These are phyloP conservation scores for Archips xylosteana DNA, from an alignment of 2,888 invertebrate species.

Conservation along the genomic window DNA sequence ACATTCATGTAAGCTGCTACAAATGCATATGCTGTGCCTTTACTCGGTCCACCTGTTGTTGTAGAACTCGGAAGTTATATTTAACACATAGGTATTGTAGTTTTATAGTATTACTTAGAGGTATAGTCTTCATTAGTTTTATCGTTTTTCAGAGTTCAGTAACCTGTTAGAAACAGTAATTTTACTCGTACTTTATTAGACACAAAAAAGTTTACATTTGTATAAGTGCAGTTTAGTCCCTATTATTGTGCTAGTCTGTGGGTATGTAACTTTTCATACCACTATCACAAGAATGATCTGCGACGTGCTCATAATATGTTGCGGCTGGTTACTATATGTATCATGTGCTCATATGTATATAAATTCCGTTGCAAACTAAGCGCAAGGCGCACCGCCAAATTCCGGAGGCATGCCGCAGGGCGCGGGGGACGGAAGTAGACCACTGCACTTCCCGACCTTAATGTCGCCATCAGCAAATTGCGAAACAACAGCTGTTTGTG, in stretches of 20 bases:
- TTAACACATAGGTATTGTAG: not conserved
- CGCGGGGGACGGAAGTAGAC: constrained; percentile 60
- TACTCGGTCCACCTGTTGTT: constrained; percentile 26
- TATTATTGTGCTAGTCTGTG: not conserved
- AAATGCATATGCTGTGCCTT: constrained; percentile 6
- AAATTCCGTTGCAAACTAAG: constrained; percentile 66
- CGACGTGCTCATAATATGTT: constrained; percentile 53
- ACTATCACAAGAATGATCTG: constrained; percentile 45
- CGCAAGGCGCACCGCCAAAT: constrained; percentile 80
- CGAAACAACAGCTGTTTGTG: constrained; percentile 79
- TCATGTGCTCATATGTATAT: constrained; percentile 50
- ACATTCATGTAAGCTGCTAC: constrained; percentile 6
- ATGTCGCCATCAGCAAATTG: constrained; percentile 84
- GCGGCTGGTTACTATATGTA: constrained; percentile 52
- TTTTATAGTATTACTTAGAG: too few relatives aligned
- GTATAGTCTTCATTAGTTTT: not conserved
- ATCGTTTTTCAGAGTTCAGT: too few relatives aligned
- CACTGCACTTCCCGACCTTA: constrained; percentile 79
- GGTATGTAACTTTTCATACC: constrained; percentile 34
- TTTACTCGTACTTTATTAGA: too few relatives aligned
- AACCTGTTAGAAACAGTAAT: too few relatives aligned
- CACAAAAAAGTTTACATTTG: too few relatives aligned
- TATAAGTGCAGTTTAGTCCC: too few relatives aligned
- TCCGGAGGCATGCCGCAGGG: constrained; percentile 75
- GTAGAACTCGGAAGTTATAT: not conserved